Base-by-base conservation (phyloP, 2,113 vertebrate genomes). In the Pandion haliaetus region DNA sequence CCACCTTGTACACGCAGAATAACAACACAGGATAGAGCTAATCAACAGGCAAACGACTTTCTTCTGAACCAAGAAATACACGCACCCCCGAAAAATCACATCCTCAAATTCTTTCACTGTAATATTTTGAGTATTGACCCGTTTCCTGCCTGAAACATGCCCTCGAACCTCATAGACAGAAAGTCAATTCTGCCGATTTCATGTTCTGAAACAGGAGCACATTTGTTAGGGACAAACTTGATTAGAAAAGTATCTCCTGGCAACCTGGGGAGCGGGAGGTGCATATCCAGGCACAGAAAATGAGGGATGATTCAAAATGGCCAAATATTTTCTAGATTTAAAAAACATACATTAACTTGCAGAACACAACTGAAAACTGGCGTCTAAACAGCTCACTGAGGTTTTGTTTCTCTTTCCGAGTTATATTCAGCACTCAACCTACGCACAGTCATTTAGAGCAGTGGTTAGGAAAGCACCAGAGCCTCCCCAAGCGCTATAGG, bases 361-460 rank as follows among this genome's bases (percentile, higher is more conserved):
- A 42, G 47, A 31, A 23, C 16, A 15, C 11, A 71, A 12, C 9
- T 12, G 38, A 54, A 71, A 83, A 71, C 21, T 23, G 26, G 32
- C 42, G 8, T 25, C 26, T 45, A 17, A 70, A 26, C 31, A 29
- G 49, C 65, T 45, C 29, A 5, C 10, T 4, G 24, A 58, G 28
- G 38, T 19, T 81, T 61, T 62, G 34, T 12, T 80, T 17, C 21
- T 49, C 15, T 45, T 38, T 12, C 34, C 17, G 38, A 47, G 32
- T 38, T 42, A 49, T 11, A 17, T 18, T 29, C 34, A 32, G 55
- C 59, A 36, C 54, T 12, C 34, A 73, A 2, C 44, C 70, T 10
- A n/a, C 1, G 1, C 12, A 6, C 8, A 20, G n/a, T 3, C 20
- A 4, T 4, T 26, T 15, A 14, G 25, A 61, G 40, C n/a, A 28